Evolutionary conservation across 2,888 invertebrate species (phyloP), one percentile per base, ranked within the genome.

Genomic region (Drosophila nigritarsus): DNA sequence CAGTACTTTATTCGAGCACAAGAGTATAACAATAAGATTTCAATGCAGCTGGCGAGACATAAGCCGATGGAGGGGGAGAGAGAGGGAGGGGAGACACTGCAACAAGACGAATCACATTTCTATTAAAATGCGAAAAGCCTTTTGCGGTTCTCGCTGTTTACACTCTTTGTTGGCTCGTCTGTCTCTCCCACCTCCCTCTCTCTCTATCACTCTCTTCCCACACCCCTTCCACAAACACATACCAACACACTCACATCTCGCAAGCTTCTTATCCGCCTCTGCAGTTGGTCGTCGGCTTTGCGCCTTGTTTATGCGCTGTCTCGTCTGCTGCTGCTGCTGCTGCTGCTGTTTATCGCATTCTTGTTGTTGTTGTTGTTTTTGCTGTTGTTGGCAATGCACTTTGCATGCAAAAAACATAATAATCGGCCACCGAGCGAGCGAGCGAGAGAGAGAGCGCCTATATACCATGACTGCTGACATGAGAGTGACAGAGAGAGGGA

Each of bases 51-150:
- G 63, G 45, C 42, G 24, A 55, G 38, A 38, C 50, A 55, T 65
- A 51, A 30, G 18, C 24, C 50, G 40, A 53, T 30, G 13, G 18
- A 9, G 11, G 13, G 11, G 20, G 32, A 1, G 32, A 42, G 15
- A 27, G 36, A 18, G 13, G 27, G n/a, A 42, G 2, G n/a, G 13
- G 29, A 45, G 45, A 24, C 3, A 61, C 49, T 54, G 64, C 55
- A 50, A 67, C 71, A 78, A 78, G 83, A 86, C 82, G 80, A 84
- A 78, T 81, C 85, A 87, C 82, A 84, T 84, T 87, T 87, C 87
- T 85, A 87, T 87, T 89, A 89, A 87, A 87, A 87, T 87, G 84
- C 87, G 87, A 81, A 84, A 85, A 86, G 85, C 83, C 88, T 82
- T 85, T 83, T 86, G 83, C 78, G 85, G 85, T 82, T 80, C 63